Evolutionary conservation across 2,888 invertebrate genomes (phyloP).

Genomic region (Molorchus minor): DNA sequence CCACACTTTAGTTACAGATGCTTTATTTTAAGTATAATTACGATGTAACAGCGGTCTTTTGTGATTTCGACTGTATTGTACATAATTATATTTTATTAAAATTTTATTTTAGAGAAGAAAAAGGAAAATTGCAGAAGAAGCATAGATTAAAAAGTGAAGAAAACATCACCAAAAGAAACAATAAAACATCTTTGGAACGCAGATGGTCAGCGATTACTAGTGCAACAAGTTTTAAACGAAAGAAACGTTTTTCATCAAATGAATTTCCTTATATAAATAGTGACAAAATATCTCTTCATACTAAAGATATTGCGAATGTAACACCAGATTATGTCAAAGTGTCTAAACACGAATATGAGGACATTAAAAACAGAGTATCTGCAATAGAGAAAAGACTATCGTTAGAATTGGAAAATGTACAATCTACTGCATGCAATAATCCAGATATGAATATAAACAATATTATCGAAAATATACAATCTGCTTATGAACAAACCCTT

Average conservation of each 20-base stretch:
- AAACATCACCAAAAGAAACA: slow-evolving; percentile 42
- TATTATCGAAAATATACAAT: slow-evolving; percentile 73
- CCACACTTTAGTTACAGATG: too few relatives aligned
- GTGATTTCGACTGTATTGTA: background rate
- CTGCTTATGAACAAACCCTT: slow-evolving; percentile 77
- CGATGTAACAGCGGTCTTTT: too few relatives aligned
- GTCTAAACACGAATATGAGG: slow-evolving; percentile 79
- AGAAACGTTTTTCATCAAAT: slow-evolving; percentile 52
- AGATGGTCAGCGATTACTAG: slow-evolving; percentile 67
- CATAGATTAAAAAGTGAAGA: slow-evolving; percentile 34
- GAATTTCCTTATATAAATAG: slow-evolving; percentile 34
- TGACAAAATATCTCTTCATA: slow-evolving; percentile 55
- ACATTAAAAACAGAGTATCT: slow-evolving; percentile 77
- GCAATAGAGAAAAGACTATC: slow-evolving; percentile 66
- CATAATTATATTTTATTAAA: background rate
- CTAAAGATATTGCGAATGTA: slow-evolving; percentile 37
- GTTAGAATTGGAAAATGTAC: slow-evolving; percentile 51
- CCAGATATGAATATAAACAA: slow-evolving; percentile 51
- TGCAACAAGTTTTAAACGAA: slow-evolving; percentile 55
- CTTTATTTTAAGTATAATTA: too few relatives aligned
- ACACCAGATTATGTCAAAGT: slow-evolving; percentile 76
- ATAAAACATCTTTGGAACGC: slow-evolving; percentile 59
- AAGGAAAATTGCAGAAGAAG: background rate
- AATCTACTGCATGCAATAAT: slow-evolving; percentile 41
- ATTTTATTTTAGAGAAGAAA: background rate